Evolutionary conservation across 2,113 vertebrate species (phyloP), one percentile per base, ranked within the genome.

Genomic region (Etia nguti): DNA sequence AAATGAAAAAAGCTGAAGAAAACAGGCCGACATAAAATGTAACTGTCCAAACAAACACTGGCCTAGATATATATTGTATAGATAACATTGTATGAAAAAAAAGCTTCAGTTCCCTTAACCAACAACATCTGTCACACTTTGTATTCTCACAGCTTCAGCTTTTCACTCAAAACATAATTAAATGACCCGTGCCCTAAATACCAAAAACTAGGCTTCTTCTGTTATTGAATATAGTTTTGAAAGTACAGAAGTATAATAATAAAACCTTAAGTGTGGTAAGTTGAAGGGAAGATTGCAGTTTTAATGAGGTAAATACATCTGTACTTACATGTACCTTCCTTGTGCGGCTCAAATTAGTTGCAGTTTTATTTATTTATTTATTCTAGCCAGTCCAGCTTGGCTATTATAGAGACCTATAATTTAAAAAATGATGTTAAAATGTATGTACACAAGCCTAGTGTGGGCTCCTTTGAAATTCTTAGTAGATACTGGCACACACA

Each of bases 321-420:
- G 10, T 36, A 38, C 6, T 43, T 8, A 46, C 24, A 48, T 20
- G 48, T 38, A 81, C 38, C 26, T 20, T 83, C 9, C 5, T 52
- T 26, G 2, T 75, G 65, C 38, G 4, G 70, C 4, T 79, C 55
- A 85, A 26, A 70, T 81, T 4, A 46, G 6, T 26, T 48, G 68
- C 68, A 73, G 9, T 11, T 29, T 79, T 36, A 55, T 50, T 24
- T 0, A 55, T 50, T 24, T 0, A n/a, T 82, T 24, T 11, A 26
- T 15, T 52, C 6, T 65, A 73, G 82, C 65, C 73, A 90, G 86
- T 81, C 87, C 82, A 83, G 85, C 84, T 88, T 79, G 57, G 57
- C 81, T 81, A 55, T 52, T 52, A 84, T 31, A 56, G 4, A 60
- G 56, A 73, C 13, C 6, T 55, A 24, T 20, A 54, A 68, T 81